phyloP scores from a whole-genome alignment of 2,113 vertebrate species.

The Silurus asotus region DNA sequence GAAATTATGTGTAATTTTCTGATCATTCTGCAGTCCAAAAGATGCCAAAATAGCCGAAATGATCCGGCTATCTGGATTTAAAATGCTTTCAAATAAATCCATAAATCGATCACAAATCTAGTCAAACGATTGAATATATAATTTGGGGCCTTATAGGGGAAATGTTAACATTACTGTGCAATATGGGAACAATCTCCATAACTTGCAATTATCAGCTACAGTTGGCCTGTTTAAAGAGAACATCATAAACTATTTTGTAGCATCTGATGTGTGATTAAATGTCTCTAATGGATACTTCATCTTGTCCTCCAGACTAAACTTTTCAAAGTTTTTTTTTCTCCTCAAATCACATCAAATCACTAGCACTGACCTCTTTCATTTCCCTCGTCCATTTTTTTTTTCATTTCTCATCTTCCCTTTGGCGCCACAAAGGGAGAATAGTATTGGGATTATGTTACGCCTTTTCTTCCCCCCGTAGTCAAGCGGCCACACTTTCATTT shows the following conservation, averaged over 20 bases:
- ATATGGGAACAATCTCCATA: constrained; percentile 19
- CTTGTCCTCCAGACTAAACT: constrained; percentile 12
- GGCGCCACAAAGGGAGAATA: constrained; percentile 34
- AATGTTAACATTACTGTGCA: constrained; percentile 9
- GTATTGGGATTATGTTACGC: constrained; percentile 51
- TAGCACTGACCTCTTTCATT: constrained; percentile 14
- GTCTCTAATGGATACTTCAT: background rate
- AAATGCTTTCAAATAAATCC: constrained; percentile 7
- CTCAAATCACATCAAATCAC: constrained; percentile 6
- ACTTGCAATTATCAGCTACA: background rate
- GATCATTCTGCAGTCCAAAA: background rate
- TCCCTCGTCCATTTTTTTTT: constrained; percentile 18
- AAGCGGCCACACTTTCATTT: constrained; percentile 57
- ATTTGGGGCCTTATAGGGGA: background rate
- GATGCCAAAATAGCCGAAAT: background rate
- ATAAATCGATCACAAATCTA: constrained; percentile 6
- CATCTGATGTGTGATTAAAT: background rate
- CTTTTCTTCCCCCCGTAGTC: constrained; percentile 46
- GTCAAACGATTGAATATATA: background rate
- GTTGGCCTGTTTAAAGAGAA: constrained; percentile 2
- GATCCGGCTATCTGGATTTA: background rate
- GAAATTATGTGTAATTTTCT: constrained; percentile 22
- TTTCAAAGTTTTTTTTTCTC: background rate
- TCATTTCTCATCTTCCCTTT: constrained; percentile 20
- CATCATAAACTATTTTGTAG: background rate